Evolutionary conservation across 2,888 invertebrate species (phyloP).

Genomic region (Apotomis capreana): DNA sequence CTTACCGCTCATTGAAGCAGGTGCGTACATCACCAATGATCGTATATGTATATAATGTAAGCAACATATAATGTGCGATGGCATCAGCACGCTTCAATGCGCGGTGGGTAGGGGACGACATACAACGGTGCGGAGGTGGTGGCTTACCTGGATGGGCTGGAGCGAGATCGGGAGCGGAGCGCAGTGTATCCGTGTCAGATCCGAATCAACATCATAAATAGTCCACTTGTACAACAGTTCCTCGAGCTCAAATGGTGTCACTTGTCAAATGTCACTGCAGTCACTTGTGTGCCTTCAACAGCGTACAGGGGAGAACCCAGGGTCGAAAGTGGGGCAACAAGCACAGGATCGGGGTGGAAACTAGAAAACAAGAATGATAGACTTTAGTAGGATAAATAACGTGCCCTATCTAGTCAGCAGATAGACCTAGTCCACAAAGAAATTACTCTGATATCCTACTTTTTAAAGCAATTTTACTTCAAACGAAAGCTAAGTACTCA

Average conservation of each 20-base stretch:
- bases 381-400: constrained; percentile 43
- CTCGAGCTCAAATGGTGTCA: constrained; percentile 44
- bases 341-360: constrained; percentile 53
- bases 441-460: constrained; percentile 1
- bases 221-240: constrained; percentile 53
- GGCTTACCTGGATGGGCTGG: constrained; percentile 53
- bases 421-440: constrained; percentile 2
- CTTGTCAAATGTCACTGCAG: constrained; percentile 43
- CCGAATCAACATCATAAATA: constrained; percentile 61
- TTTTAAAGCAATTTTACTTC: constrained; percentile 14
- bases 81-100: no score
- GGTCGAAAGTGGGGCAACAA: constrained; percentile 46
- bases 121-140: not conserved
- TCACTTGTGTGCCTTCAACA: constrained; percentile 51
- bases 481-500: not conserved
- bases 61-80: not conserved
- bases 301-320: constrained; percentile 53
- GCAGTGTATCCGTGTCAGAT: constrained; percentile 56
- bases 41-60: not conserved
- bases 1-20: constrained; percentile 6
- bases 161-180: constrained; percentile 46
- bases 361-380: constrained; percentile 55
- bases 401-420: not conserved
- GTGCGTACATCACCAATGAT: not conserved
- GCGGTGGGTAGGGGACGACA: no score